Evolutionary conservation across 2,113 vertebrate species (phyloP).

Genomic region (Brevimyrus niger): DNA sequence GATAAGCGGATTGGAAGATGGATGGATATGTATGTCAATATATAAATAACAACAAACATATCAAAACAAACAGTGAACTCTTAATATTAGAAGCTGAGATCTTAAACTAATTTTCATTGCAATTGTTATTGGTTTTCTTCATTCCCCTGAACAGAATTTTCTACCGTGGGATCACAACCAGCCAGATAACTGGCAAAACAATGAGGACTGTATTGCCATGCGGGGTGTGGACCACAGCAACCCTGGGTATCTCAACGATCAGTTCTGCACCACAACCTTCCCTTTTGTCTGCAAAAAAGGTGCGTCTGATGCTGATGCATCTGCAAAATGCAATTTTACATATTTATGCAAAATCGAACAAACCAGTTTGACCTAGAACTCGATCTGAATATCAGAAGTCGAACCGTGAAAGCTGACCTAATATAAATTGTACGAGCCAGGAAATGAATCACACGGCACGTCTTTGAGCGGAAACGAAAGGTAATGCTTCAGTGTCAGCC

Average conservation of each 20-base stretch:
- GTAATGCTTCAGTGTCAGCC: too few species aligned
- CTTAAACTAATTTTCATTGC: background rate
- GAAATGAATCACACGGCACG: too few species aligned
- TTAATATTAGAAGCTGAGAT: background rate
- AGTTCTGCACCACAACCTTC: constrained; percentile 39
- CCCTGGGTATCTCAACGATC: constrained; percentile 53
- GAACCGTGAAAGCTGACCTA: too few species aligned
- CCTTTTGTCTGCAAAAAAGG: constrained; percentile 65
- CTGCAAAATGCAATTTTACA: background rate
- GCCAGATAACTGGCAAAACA: constrained; percentile 56
- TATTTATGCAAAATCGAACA: too few species aligned
- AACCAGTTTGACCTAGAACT: too few species aligned
- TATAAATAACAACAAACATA: background rate
- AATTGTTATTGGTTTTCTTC: background rate
- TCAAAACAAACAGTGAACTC: background rate
- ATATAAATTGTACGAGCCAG: too few species aligned
- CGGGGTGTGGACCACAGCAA: constrained; percentile 25
- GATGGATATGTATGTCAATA: background rate
- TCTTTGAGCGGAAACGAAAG: too few species aligned
- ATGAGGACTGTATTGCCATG: constrained; percentile 59
- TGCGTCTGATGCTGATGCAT: constrained; percentile 11
- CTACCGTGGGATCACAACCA: constrained; percentile 47
- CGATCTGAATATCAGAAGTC: too few species aligned
- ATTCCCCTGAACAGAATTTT: constrained; percentile 41
- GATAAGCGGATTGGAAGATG: too few species aligned